A percentile compares a stretch with the other conserved stretches of the same genome.
phyloP scores from a whole-genome alignment of 2,888 invertebrate genomes.

The Iphiclides podalirius region DNA sequence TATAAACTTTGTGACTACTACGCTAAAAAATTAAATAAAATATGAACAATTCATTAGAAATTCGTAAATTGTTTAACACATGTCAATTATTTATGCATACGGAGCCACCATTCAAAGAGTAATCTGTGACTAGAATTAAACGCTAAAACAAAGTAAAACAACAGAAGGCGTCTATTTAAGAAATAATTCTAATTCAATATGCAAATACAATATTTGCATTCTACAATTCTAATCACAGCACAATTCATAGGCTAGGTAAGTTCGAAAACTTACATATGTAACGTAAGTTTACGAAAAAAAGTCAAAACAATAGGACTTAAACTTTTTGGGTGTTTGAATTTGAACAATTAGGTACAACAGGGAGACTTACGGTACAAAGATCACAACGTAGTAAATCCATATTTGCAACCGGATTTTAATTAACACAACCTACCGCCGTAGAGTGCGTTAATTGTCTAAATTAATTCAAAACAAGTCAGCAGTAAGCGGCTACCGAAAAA shows the following conservation, averaged over 20 bases:
- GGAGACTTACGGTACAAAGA: slow-evolving; percentile 36
- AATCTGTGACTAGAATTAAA: slow-evolving; percentile 17
- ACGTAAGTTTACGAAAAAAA: no score
- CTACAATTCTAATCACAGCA: slow-evolving; percentile 7
- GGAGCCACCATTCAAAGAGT: slow-evolving; percentile 2
- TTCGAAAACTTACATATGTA: no score
- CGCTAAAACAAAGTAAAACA: slow-evolving; percentile 13
- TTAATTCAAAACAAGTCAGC: slow-evolving; percentile 49
- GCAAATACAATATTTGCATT: slow-evolving; percentile 20
- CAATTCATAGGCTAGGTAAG: no score
- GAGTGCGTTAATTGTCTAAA: slow-evolving; percentile 68
- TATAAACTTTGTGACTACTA: neutral
- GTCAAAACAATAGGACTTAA: neutral
- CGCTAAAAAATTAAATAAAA: neutral
- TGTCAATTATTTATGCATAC: slow-evolving; percentile 15
- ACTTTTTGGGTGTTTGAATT: neutral
- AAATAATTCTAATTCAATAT: slow-evolving; percentile 12
- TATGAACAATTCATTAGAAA: slow-evolving; percentile 1
- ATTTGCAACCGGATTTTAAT: slow-evolving; percentile 52
- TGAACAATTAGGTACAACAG: slow-evolving; percentile 23
- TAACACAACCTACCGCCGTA: slow-evolving; percentile 55
- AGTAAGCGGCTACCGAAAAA: slow-evolving; percentile 45
- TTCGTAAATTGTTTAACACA: slow-evolving; percentile 10
- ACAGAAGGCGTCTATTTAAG: slow-evolving; percentile 6
- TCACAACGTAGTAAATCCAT: slow-evolving; percentile 54